phyloP scores from a whole-genome alignment of 2,113 vertebrate genomes.

The Gulo gulo region DNA sequence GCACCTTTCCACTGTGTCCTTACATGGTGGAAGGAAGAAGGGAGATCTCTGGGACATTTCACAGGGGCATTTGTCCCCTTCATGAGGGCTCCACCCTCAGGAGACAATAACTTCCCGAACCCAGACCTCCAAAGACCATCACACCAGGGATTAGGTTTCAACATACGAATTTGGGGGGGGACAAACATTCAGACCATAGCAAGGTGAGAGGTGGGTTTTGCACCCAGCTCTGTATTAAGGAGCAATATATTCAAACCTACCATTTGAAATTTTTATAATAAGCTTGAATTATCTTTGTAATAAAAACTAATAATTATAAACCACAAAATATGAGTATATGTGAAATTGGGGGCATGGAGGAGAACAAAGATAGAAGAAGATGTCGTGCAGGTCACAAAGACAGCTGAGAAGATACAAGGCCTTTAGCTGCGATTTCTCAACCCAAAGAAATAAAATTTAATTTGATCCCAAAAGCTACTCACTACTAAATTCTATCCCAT shows the following conservation, averaged over 20 bases:
- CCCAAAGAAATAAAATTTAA: neutral
- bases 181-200: neutral
- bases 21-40: neutral
- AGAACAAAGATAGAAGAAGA: constrained; percentile 20
- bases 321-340: neutral
- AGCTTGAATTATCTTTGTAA: neutral
- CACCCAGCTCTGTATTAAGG: neutral
- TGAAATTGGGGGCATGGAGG: neutral
- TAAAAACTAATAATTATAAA: constrained; percentile 28
- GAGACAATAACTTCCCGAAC: neutral
- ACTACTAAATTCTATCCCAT: neutral
- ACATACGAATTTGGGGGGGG: neutral
- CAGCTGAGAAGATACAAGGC: neutral
- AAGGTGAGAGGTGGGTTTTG: neutral
- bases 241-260: neutral
- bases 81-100: neutral
- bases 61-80: neutral
- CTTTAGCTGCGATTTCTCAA: constrained; percentile 43
- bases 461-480: neutral
- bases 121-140: neutral
- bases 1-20: neutral
- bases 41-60: neutral
- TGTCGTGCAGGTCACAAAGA: neutral
- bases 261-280: neutral
- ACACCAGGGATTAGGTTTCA: neutral